Percentiles rank a stretch among this genome's conserved stretches.
Evolutionary conservation across 2,888 invertebrate genomes (phyloP).

Genomic region (Epicampocera succincta): DNA sequence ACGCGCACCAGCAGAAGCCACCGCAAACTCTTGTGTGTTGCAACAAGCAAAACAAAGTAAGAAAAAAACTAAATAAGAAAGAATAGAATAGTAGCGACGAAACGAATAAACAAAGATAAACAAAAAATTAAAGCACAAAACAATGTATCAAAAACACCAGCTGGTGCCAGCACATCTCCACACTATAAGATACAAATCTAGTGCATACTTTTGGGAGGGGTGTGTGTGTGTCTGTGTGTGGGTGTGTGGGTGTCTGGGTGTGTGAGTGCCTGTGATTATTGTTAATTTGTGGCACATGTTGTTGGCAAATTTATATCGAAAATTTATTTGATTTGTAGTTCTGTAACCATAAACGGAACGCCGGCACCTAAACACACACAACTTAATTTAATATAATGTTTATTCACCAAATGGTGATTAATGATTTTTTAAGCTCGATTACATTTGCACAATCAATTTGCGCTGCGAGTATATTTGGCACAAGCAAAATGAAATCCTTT

Average conservation of each 20-base stretch:
- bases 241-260: no score
- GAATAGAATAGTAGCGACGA: not conserved
- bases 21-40: not conserved
- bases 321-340: not conserved
- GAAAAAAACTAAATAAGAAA: not conserved
- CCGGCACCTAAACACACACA: constrained; percentile 5
- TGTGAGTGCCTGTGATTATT: no score
- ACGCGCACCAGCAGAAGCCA: not conserved
- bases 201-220: constrained; percentile 46
- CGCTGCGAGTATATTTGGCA: constrained; percentile 10
- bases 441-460: constrained; percentile 45
- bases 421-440: constrained; percentile 58
- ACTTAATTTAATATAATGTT: constrained; percentile 60
- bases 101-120: constrained; percentile 9
- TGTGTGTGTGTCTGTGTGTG: no score
- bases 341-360: constrained; percentile 3
- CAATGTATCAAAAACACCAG: constrained; percentile 25
- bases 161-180: constrained; percentile 3
- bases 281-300: constrained; percentile 64
- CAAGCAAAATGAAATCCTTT: constrained; percentile 22
- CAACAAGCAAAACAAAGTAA: not conserved
- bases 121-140: constrained; percentile 21
- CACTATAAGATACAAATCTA: constrained; percentile 15
- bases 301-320: not conserved
- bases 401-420: constrained; percentile 61